Percentiles rank a stretch among this genome's conserved stretches.
Evolutionary conservation across 2,888 invertebrate genomes (phyloP).

Genomic region (Drosophila macrospina): DNA sequence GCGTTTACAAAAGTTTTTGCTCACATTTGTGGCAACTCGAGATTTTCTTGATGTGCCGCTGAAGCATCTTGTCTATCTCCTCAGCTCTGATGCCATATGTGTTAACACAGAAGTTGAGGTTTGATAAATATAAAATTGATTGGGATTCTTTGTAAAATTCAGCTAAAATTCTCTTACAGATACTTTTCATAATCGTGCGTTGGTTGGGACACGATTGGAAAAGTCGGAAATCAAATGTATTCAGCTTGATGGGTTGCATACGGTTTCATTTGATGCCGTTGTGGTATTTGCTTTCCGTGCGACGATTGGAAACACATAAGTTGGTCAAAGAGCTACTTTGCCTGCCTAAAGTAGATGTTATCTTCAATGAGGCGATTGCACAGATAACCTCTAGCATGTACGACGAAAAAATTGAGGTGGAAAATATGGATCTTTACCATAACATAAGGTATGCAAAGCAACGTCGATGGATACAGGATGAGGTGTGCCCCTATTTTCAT

Average conservation of each 20-base stretch:
- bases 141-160: constrained; percentile 24
- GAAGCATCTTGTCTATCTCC: constrained; percentile 88
- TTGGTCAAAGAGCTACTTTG: constrained; percentile 87
- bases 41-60: constrained; percentile 89
- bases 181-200: constrained; percentile 91
- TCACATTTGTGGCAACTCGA: constrained; percentile 90
- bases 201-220: constrained; percentile 91
- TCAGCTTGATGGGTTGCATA: constrained; percentile 89
- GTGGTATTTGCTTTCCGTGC: constrained; percentile 90
- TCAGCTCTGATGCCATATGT: constrained; percentile 90
- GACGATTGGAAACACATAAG: constrained; percentile 42
- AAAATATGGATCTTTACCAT: not conserved
- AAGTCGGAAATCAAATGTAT: constrained; percentile 86
- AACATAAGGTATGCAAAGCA: constrained; percentile 3
- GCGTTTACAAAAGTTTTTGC: constrained; percentile 90
- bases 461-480: constrained; percentile 63
- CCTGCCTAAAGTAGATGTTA: constrained; percentile 89
- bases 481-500: constrained; percentile 56
- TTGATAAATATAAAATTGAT: not conserved
- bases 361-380: constrained; percentile 86
- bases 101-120: constrained; percentile 88
- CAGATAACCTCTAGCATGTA: constrained; percentile 53
- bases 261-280: constrained; percentile 91
- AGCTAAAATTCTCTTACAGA: constrained; percentile 82
- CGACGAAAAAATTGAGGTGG: constrained; percentile 17